Base-by-base conservation (phyloP, 2,888 invertebrate genomes). In the Eristalis pertinax region DNA sequence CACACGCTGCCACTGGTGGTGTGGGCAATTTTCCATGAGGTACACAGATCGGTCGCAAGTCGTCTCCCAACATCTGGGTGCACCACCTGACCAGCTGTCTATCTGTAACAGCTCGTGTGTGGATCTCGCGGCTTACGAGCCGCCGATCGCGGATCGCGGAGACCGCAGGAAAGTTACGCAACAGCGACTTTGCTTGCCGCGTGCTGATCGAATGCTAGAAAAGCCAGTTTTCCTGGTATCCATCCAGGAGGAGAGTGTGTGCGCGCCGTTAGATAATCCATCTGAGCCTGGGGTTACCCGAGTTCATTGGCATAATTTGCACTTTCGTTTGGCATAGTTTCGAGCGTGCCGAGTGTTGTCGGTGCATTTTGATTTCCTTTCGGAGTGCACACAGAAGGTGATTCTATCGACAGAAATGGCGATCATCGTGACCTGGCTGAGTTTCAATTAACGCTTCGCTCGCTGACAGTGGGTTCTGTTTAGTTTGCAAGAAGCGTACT, bases 221-320 rank as follows among this genome's bases (percentile, higher is more conserved):
- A 84, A 76, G 56, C 81, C 35, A 73, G 85, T 85, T 81, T 80
- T 73, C 73, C 65, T 72, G 60, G 26, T 58, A 4, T 38, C 19
- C 38, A 24, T 68, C 64, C 63, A 56, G 73, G 29, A 65, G 58
- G 22, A 72, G 72, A 68, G 13, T 19, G 78, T 77, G 72, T 62
- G 19, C 70, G n/a, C n/a, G 2, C 67, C 13, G 63, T 87, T 84
- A 73, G 75, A 79, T 87, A 87, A 84, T 75, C 15, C 70, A 78
- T 69, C 74, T 77, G 60, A 68, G 58, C 68, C 5, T 2, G 60
- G 72, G 84, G 84, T 72, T 84, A 80, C 2, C 15, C 8, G 64
- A 43, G 87, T 84, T 87, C 87, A 87, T 8, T 84, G 87, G 75
- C 86, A 83, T 70, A 50, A 67, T 83, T 78, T 69, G 26, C 73